Evolutionary conservation across 2,113 vertebrate species (phyloP).

Genomic region (Siniperca knerii): DNA sequence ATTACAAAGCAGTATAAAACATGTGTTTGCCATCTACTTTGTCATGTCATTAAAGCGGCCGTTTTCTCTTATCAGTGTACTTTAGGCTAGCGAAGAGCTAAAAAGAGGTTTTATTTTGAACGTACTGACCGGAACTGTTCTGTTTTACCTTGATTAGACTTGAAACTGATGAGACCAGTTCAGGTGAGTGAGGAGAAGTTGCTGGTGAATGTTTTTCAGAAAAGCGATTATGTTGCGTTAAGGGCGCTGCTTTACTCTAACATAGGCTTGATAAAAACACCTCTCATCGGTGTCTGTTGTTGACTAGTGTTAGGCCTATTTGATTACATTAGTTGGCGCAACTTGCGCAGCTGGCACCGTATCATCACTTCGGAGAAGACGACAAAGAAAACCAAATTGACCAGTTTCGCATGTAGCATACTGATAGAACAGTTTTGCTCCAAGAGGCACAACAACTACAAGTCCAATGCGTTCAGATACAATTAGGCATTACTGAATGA

Average conservation of each 20-base stretch:
- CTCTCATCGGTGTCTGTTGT: background rate
- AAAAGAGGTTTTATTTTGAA: slow-evolving; percentile 19
- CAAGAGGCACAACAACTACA: no score
- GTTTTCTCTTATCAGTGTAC: background rate
- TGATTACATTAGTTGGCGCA: background rate
- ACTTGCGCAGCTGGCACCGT: background rate
- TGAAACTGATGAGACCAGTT: no score
- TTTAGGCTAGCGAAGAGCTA: background rate
- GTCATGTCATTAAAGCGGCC: accelerated
- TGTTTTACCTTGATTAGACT: background rate
- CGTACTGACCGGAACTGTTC: background rate
- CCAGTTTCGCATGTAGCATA: no score
- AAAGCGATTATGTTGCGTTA: background rate
- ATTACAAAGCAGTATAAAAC: background rate
- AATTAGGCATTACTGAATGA: no score
- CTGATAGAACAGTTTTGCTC: no score
- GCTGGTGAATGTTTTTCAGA: no score
- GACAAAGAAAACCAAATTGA: no score
- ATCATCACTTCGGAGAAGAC: background rate
- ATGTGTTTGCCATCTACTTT: accelerated
- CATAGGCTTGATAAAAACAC: background rate
- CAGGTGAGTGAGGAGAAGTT: background rate
- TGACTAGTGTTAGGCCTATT: no score
- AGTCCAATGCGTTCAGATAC: no score
- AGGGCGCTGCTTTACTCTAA: background rate